Evolutionary conservation across 2,797 vertebrate genomes (phyloP).

Genomic region (Lepus oiostolus): DNA sequence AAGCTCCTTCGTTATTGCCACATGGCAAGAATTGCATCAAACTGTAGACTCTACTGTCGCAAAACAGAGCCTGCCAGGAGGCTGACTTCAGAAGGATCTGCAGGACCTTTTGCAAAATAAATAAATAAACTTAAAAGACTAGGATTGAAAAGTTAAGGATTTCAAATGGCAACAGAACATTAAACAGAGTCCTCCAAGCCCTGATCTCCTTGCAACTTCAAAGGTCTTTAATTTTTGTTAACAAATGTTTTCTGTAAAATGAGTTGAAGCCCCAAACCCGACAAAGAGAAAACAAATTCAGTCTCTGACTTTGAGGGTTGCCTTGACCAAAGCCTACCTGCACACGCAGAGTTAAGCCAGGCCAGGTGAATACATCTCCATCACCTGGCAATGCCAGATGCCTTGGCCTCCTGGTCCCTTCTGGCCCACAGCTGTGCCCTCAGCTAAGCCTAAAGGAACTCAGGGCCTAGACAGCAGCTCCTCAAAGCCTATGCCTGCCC

Average conservation of each 20-base stretch:
- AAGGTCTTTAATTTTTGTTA: not conserved
- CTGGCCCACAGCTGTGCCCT: not conserved
- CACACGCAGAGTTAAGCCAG: not conserved
- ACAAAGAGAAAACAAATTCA: not conserved
- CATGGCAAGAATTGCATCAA: not conserved
- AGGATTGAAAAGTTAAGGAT: not conserved
- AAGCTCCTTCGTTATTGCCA: not conserved
- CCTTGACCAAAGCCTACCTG: rapidly evolving
- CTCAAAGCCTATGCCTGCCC: not conserved
- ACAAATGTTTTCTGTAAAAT: not conserved
- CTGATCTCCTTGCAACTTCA: too few relatives aligned
- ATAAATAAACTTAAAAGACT: not conserved
- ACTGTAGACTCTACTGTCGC: not conserved
- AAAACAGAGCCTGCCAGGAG: not conserved
- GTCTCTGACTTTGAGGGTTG: not conserved
- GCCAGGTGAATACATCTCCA: not conserved
- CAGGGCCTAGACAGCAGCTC: not conserved
- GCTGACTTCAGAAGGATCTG: not conserved
- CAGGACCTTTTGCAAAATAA: not conserved
- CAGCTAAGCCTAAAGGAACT: not conserved
- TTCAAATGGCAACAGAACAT: rapidly evolving
- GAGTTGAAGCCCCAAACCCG: not conserved
- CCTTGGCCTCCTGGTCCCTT: not conserved
- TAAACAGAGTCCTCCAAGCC: not conserved
- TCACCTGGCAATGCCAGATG: not conserved